Evolutionary conservation across 2,113 vertebrate species (phyloP).

Genomic region (Sprattus sprattus): DNA sequence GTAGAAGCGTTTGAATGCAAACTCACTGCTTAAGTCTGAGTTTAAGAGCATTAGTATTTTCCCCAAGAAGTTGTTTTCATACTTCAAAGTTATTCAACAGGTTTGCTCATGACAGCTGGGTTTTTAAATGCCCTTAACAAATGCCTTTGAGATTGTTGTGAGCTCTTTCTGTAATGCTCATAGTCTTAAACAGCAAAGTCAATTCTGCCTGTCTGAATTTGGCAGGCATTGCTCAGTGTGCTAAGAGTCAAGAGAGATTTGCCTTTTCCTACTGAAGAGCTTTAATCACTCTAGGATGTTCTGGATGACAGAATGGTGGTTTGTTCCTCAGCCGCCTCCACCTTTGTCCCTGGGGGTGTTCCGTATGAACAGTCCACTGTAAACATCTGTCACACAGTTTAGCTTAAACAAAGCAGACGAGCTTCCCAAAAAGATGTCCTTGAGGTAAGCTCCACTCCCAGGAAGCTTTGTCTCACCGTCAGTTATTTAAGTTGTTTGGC

Average conservation of each 20-base stretch:
- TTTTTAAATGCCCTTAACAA: neutral
- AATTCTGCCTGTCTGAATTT: constrained; percentile 2
- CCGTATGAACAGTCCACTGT: constrained; percentile 50
- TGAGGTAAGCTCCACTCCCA: constrained; percentile 20
- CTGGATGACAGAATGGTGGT: neutral
- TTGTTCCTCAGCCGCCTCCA: neutral
- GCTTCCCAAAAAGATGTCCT: constrained; percentile 12
- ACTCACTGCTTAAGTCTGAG: neutral
- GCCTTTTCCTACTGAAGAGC: neutral
- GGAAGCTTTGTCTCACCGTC: constrained; percentile 23
- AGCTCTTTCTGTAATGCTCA: neutral
- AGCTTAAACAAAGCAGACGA: constrained; percentile 43
- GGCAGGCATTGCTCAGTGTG: neutral
- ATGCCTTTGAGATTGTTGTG: neutral
- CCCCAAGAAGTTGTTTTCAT: neutral
- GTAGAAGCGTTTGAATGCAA: neutral
- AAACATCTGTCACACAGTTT: constrained; percentile 61
- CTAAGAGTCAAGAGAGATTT: neutral
- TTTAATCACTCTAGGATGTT: constrained; percentile 6
- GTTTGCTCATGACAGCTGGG: neutral
- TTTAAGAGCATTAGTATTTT: neutral
- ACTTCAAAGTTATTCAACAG: neutral
- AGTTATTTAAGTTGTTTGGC: constrained; percentile 22
- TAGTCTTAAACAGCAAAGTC: neutral
- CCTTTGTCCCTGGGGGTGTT: constrained; percentile 47